Evolutionary conservation across 2,888 invertebrate genomes (phyloP).

Genomic region (Mechanitis messenoides): DNA sequence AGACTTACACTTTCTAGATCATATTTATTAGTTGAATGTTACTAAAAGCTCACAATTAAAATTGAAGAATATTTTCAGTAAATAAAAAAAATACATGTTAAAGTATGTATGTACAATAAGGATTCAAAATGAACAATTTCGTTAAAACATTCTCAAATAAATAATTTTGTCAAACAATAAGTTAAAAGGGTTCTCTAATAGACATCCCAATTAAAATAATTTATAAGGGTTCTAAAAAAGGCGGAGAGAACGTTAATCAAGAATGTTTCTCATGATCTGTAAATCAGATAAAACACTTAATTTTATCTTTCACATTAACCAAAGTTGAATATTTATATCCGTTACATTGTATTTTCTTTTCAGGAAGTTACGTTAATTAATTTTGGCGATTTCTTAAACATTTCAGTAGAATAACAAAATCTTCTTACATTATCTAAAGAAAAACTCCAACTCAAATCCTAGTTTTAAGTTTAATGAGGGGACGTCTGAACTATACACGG

Average conservation of each 20-base stretch:
- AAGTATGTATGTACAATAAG: constrained; percentile 5
- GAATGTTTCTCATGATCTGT: constrained; percentile 22
- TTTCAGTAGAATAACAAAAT: not conserved
- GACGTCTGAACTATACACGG: constrained; percentile 6
- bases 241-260: constrained; percentile 24
- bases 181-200: constrained; percentile 26
- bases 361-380: not conserved
- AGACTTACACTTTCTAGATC: no score
- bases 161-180: constrained; percentile 16
- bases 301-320: constrained; percentile 24
- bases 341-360: not conserved
- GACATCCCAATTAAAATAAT: constrained; percentile 26
- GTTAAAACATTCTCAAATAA: not conserved
- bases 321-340: constrained; percentile 24
- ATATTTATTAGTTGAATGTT: no score
- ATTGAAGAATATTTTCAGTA: no score
- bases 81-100: not conserved
- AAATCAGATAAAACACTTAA: constrained; percentile 19
- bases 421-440: not conserved
- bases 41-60: no score
- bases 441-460: not conserved
- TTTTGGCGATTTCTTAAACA: not conserved
- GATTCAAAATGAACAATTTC: constrained; percentile 3
- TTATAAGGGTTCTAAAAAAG: constrained; percentile 21
- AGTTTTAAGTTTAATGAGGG: constrained; percentile 5